Evolutionary conservation across 2,888 invertebrate genomes (phyloP).

Genomic region (Caenorhabditis virilis): DNA sequence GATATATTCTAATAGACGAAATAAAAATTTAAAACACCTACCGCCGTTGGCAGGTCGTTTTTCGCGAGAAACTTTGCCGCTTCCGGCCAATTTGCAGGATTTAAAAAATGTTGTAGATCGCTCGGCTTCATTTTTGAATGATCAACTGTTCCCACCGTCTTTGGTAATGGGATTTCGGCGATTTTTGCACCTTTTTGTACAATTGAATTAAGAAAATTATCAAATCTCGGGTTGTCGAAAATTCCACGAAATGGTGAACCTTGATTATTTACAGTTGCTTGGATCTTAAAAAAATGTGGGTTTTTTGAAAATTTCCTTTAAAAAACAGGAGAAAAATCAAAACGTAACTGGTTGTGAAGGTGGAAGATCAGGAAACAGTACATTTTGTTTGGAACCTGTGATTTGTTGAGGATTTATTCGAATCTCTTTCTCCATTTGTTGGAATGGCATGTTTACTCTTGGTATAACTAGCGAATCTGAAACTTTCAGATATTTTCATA

Average conservation of each 20-base stretch:
- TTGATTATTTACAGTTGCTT: conserved; percentile 15
- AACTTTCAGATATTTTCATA: too few species aligned
- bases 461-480: conserved; percentile 13
- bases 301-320: neutral
- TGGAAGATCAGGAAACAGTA: conserved; percentile 33
- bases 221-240: conserved; percentile 29
- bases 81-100: conserved; percentile 33
- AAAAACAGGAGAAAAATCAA: neutral
- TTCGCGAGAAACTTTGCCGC: conserved; percentile 23
- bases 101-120: conserved; percentile 15
- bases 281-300: conserved; percentile 13
- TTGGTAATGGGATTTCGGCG: conserved; percentile 22
- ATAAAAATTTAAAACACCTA: conserved; percentile 3
- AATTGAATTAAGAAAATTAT: conserved; percentile 22
- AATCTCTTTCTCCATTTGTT: conserved; percentile 9
- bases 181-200: conserved; percentile 32
- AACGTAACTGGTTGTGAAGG: conserved; percentile 25
- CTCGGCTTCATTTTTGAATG: conserved; percentile 6
- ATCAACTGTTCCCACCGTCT: conserved; percentile 25
- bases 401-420: conserved; percentile 25
- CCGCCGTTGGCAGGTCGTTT: conserved; percentile 33
- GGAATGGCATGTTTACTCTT: conserved; percentile 33
- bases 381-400: conserved; percentile 17
- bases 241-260: conserved; percentile 11
- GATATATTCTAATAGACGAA: neutral